Base-by-base conservation (phyloP, 2,888 invertebrate species). In the Galerucella nymphaeae region DNA sequence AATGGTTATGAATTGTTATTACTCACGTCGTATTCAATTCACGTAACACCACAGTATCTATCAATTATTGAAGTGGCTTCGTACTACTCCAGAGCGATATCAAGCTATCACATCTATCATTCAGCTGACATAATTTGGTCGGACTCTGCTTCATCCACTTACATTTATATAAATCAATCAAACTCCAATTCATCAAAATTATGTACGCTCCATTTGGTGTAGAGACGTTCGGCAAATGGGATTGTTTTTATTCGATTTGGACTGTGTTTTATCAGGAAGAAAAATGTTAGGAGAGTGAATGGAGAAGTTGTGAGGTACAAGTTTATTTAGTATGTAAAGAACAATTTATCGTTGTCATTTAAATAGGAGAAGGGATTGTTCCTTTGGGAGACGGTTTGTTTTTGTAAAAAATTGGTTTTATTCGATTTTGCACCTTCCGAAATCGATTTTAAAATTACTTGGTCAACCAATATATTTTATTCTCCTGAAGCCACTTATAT, bases 131-230 rank as follows among this genome's bases (percentile, higher is more conserved):
- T 80, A 80, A 80, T 76, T 80, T 78, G 77, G 74, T 79, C 73
- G 77, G 78, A 79, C 79, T 75, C 75, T 74, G 77, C 72, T 79
- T 75, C 77, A 80, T 80, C 81, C 78, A 80, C 79, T 80, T 79
- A 80, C 79, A 80, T 81, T 80, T 80, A 80, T 81, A 82, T 82
- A 80, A 82, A 81, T 82, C 82, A 79, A 82, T 81, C 81, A 80
- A 78, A 80, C 68, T 72, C 76, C 77, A 81, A 82, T 82, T 80
- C 81, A 80, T 81, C 81, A 80, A 79, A 79, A 80, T 80, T 81
- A 80, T 76, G 75, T 73, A 74, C 67, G 74, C 58, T 62, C 64
- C 70, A 63, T 70, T 70, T 70, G 70, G 62, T 13, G 58, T 58
- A 62, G 61, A 62, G 61, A 62, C 61, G 61, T 62, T 42, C 42